Evolutionary conservation across 64 coral and sea anemone genomes (phyloP).

Genomic region (Pachyseris speciosa): DNA sequence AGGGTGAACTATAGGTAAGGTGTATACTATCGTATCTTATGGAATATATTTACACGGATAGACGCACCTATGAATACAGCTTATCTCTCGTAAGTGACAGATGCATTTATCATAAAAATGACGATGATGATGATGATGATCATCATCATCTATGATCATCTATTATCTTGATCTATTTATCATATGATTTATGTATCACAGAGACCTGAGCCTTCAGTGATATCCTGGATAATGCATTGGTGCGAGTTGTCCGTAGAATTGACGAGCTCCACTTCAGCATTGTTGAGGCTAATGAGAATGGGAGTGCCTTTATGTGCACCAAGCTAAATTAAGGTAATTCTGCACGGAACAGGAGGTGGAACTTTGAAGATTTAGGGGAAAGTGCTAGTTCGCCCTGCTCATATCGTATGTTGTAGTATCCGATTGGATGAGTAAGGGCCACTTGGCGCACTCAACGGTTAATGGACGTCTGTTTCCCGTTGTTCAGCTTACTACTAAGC

Average conservation of each 20-base stretch:
- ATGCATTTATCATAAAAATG: background rate
- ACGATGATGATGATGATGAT: background rate
- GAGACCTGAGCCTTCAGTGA: background rate
- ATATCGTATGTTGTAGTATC: background rate
- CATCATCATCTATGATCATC: background rate
- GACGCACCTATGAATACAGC: background rate
- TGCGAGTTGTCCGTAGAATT: background rate
- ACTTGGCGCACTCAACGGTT: background rate
- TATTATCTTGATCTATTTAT: background rate
- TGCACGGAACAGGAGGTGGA: background rate
- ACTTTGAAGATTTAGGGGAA: background rate
- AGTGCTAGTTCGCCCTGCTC: background rate
- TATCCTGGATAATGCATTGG: background rate
- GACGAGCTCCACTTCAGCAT: background rate
- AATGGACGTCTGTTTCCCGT: background rate
- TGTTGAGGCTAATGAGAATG: background rate
- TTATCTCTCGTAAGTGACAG: background rate
- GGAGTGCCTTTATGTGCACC: background rate
- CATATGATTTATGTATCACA: background rate
- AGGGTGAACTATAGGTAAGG: background rate
- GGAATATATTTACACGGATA: background rate
- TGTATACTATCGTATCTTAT: background rate
- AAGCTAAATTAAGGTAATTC: background rate
- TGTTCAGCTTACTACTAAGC: background rate
- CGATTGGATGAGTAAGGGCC: background rate